These are phyloP conservation scores for Batillaria attramentaria DNA, from an alignment of 1,140 invertebrate species.

Conservation along the genomic window DNA sequence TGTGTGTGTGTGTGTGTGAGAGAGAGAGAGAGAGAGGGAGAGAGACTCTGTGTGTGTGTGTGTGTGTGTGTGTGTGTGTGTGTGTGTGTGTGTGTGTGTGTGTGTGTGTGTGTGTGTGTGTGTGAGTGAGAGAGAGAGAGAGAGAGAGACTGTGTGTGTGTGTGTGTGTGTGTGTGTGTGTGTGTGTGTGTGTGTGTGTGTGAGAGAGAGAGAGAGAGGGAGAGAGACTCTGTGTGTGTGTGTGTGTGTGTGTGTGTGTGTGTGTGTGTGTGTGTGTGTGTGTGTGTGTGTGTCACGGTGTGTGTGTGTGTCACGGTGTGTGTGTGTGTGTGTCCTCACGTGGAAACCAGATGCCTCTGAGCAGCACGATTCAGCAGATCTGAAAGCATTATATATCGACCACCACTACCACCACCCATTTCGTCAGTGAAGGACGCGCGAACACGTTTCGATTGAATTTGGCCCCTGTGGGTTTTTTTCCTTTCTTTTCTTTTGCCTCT, in stretches of 20 bases:
- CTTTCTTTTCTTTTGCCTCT: too few species aligned
- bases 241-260: background rate
- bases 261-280: background rate
- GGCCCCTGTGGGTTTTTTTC: background rate
- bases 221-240: background rate
- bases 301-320: too few species aligned
- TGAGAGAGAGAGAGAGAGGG: background rate
- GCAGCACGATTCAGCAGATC: too few species aligned
- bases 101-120: background rate
- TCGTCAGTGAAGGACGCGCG: too few species aligned
- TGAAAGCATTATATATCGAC: background rate
- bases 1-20: slow-evolving; percentile 25
- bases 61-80: background rate
- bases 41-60: background rate
- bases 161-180: slow-evolving; percentile 5
- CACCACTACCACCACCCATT: too few species aligned
- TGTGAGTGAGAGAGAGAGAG: slow-evolving; percentile 10
- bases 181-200: background rate
- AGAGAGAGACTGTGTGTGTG: background rate
- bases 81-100: background rate
- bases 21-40: slow-evolving; percentile 11
- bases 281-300: background rate
- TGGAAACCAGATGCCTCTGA: too few species aligned
- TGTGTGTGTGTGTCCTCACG: too few species aligned
- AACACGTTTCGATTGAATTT: too few species aligned